Evolutionary conservation across 2,113 vertebrate species (phyloP), one percentile per base, ranked within the genome.

Genomic region (Cephalopholis sonnerati): DNA sequence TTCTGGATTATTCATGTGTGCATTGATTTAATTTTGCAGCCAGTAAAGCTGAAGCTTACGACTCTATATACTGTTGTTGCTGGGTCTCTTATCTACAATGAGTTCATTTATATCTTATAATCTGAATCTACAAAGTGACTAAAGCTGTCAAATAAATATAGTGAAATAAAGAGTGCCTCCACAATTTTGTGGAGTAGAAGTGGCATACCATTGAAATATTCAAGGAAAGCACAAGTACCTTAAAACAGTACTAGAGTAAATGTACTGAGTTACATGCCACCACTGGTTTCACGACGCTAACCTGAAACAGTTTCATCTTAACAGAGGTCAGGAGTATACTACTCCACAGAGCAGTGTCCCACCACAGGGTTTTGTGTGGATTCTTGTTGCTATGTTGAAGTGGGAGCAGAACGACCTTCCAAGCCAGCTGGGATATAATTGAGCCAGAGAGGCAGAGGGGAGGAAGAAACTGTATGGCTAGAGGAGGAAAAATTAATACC

Each of bases 401-500:
- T 51, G 48, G 44, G 36, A 64, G 74, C 22, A 63, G 32, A 68
- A 41, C 41, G 55, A 12, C 46, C 74, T 18, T 48, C 20, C 53
- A 39, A 71, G 62, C 55, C 81, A 85, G 74, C 65, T 84, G 83
- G 55, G 69, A 84, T 25, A 75, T 51, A 80, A 54, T 71, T 74
- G 61, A 76, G 77, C 59, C 9, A 36, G 39, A 13, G 48, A 66
- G 32, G 22, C 25, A 66, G 62, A 63, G 11, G 51, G 65, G 53
- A 77, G 69, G 77, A 65, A 64, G 18, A 63, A 79, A 63, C 9
- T 58, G 61, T 64, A 48, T 68, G 68, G 41, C 53, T 55, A 32
- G 39, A 71, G 68, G 67, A 85, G 80, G 72, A 86, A 87, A 86
- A 88, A 85, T 79, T 74, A 83, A 79, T 72, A 88, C 77, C 90